Evolutionary conservation across 2,113 vertebrate species (phyloP).

Genomic region (Picathartes gymnocephalus): DNA sequence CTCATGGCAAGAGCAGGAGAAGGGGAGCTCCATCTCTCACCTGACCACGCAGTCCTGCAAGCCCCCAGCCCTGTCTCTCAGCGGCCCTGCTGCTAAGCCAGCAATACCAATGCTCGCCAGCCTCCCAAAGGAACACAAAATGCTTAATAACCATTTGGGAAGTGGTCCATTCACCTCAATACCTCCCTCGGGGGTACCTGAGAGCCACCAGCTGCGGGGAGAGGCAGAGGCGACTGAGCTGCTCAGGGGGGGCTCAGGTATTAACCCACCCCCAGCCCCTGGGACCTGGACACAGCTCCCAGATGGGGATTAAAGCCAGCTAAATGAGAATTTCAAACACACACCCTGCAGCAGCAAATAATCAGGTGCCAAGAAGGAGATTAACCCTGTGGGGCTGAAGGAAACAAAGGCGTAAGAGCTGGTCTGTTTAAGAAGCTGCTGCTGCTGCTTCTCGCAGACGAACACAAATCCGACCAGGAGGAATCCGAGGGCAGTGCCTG

Average conservation of each 20-base stretch:
- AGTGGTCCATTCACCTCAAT: not conserved
- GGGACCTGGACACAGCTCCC: not conserved
- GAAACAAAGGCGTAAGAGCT: not conserved
- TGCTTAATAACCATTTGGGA: not conserved
- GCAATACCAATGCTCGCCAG: not conserved
- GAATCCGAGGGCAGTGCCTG: not conserved
- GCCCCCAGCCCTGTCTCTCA: not conserved
- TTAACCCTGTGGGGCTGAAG: slow-evolving; percentile 13
- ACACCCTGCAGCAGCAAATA: not conserved
- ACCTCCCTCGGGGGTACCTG: rapidly evolving
- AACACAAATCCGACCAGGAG: not conserved
- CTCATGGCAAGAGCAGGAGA: not conserved
- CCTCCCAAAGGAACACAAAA: not conserved
- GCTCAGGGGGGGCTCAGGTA: not conserved
- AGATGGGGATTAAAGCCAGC: slow-evolving; percentile 21
- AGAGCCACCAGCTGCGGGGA: rapidly evolving
- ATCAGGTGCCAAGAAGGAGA: slow-evolving; percentile 52
- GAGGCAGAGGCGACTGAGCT: not conserved
- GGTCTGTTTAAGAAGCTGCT: not conserved
- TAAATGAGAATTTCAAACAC: slow-evolving; percentile 39
- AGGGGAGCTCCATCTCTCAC: not conserved
- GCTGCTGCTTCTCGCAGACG: not conserved
- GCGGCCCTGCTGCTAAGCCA: not conserved
- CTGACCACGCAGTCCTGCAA: not conserved
- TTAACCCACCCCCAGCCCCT: not conserved